A percentile compares a stretch with the other conserved stretches of the same genome.
These are phyloP conservation scores for Hecatera dysodea DNA, from an alignment of 2,888 invertebrate genomes.

Conservation along the genomic window DNA sequence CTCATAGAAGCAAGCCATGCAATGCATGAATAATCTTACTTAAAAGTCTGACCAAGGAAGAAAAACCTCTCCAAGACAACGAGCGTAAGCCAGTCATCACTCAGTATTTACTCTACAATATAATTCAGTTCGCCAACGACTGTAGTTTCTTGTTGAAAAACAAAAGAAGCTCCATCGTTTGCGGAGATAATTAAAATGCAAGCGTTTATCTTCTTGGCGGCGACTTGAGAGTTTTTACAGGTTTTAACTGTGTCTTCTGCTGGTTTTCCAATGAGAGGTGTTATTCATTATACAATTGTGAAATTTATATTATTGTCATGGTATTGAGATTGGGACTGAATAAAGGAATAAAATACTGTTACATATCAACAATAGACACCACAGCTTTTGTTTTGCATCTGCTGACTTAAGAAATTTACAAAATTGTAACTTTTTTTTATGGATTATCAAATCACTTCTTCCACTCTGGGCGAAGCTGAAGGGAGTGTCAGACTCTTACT, in stretches of 20 bases:
- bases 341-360: too few relatives aligned
- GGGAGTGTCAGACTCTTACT: too few relatives aligned
- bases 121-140: slow-evolving; percentile 39
- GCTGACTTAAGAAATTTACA: too few relatives aligned
- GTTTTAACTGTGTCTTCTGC: slow-evolving; percentile 19
- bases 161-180: slow-evolving; percentile 47
- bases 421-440: too few relatives aligned
- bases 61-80: not conserved
- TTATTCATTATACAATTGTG: not conserved
- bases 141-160: slow-evolving; percentile 52
- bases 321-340: not conserved
- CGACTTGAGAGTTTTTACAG: slow-evolving; percentile 19
- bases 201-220: slow-evolving; percentile 46
- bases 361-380: too few relatives aligned
- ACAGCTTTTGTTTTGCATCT: too few relatives aligned
- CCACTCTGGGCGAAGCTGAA: too few relatives aligned
- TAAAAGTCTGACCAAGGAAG: not conserved
- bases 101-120: slow-evolving; percentile 29
- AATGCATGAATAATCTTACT: not conserved
- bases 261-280: not conserved
- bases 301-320: not conserved
- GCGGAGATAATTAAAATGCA: slow-evolving; percentile 59
- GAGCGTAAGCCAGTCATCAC: slow-evolving; percentile 1
- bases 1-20: too few relatives aligned
- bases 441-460: too few relatives aligned